phyloP scores from a whole-genome alignment of 2,888 invertebrate species.

The Amphiduros pacificus region DNA sequence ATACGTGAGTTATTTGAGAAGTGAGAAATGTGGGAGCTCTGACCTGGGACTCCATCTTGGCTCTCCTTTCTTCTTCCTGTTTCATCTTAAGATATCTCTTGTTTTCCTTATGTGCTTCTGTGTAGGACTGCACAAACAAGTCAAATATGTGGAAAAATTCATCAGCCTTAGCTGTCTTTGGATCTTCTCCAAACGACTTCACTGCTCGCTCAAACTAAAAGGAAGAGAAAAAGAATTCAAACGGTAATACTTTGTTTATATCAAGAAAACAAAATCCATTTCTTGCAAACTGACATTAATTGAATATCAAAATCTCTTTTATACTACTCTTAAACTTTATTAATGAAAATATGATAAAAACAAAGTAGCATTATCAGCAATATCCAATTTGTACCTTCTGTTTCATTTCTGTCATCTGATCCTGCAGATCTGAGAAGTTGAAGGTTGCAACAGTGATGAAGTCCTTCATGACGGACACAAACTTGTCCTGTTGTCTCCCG shows the following conservation, averaged over 20 bases:
- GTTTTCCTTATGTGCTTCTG: slow-evolving; percentile 85
- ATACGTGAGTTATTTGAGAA: too few species aligned
- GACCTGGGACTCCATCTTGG: slow-evolving; percentile 84
- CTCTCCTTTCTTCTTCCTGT: slow-evolving; percentile 87
- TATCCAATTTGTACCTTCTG: slow-evolving; percentile 65
- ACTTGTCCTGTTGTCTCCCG: slow-evolving; percentile 70
- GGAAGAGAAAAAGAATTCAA: not conserved
- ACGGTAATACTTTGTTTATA: not conserved
- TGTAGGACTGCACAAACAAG: slow-evolving; percentile 78
- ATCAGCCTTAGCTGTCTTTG: slow-evolving; percentile 77
- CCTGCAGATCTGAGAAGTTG: slow-evolving; percentile 88
- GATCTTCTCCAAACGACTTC: slow-evolving; percentile 86
- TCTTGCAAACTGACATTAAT: too few species aligned
- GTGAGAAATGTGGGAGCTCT: slow-evolving; percentile 17
- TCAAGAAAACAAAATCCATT: too few species aligned
- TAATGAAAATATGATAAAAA: too few species aligned
- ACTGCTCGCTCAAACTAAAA: slow-evolving; percentile 82
- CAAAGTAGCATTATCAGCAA: not conserved
- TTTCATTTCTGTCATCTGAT: slow-evolving; percentile 93
- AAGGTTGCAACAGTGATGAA: slow-evolving; percentile 92
- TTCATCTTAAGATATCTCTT: slow-evolving; percentile 79
- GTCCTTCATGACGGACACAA: slow-evolving; percentile 90
- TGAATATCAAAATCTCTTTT: too few species aligned
- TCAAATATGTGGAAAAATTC: slow-evolving; percentile 93
- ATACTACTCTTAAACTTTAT: not conserved